A percentile compares a stretch with the other conserved stretches of the same genome.
Evolutionary conservation across 2,113 vertebrate genomes (phyloP).

Genomic region (Phainopepla nitens): DNA sequence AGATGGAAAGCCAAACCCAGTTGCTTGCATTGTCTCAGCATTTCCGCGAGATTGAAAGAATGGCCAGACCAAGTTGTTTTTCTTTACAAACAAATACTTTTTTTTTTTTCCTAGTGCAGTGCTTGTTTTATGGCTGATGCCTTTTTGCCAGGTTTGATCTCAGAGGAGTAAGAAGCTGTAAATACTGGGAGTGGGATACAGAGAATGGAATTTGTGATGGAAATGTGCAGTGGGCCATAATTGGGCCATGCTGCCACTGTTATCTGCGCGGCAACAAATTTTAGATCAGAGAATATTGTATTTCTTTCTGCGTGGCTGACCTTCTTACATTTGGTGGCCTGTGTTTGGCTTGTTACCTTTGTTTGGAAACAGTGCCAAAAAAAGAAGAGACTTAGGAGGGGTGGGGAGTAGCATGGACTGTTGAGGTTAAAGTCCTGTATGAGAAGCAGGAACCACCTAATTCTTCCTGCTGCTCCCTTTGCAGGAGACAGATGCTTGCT

Average conservation of each 20-base stretch:
- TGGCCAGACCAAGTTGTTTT: background rate
- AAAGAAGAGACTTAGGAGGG: accelerated
- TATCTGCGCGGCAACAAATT: background rate
- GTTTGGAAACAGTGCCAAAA: background rate
- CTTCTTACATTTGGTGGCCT: background rate
- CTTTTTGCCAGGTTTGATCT: background rate
- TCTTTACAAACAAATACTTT: background rate
- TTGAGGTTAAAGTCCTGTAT: background rate
- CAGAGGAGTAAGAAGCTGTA: background rate
- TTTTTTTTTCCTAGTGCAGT: background rate
- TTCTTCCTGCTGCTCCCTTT: background rate
- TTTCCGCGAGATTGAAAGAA: background rate
- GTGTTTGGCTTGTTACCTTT: background rate
- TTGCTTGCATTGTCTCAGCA: background rate
- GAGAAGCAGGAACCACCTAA: background rate
- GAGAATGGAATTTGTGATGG: background rate
- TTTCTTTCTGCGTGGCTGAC: background rate
- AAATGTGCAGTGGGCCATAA: background rate
- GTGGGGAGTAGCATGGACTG: background rate
- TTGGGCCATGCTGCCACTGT: background rate
- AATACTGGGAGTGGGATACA: background rate
- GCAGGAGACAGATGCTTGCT: background rate
- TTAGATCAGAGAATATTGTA: background rate
- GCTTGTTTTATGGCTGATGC: background rate
- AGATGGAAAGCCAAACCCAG: background rate